Evolutionary conservation across 2,113 vertebrate species (phyloP).

Genomic region (Kryptolebias marmoratus): DNA sequence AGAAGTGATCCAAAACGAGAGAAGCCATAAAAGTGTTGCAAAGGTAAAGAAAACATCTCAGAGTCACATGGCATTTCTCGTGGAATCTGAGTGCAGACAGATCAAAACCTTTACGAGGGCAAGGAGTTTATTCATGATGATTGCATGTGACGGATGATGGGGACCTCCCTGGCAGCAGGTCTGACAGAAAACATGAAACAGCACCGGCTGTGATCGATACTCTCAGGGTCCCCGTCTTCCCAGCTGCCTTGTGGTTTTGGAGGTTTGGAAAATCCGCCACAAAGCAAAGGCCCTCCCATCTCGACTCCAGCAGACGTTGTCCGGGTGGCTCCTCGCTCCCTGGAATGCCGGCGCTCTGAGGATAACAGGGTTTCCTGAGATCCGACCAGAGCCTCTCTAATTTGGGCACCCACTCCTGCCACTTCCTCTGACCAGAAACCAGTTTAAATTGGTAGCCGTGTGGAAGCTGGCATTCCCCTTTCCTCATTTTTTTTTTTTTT

Average conservation of each 20-base stretch:
- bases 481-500: conserved; percentile 37
- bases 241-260: conserved; percentile 65
- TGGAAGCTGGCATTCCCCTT: conserved; percentile 73
- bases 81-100: conserved; percentile 23
- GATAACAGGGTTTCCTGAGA: conserved; percentile 74
- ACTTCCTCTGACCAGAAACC: conserved; percentile 80
- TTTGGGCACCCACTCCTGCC: conserved; percentile 76
- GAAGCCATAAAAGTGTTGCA: conserved; percentile 17
- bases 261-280: conserved; percentile 73
- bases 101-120: conserved; percentile 28
- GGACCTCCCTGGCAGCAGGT: conserved; percentile 62
- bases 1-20: not conserved
- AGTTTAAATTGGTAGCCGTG: conserved; percentile 71
- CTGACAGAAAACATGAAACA: conserved; percentile 68
- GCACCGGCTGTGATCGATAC: conserved; percentile 55
- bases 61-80: conserved; percentile 14
- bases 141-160: conserved; percentile 23
- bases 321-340: conserved; percentile 55
- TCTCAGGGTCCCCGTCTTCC: conserved; percentile 48
- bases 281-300: conserved; percentile 70
- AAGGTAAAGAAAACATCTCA: not conserved
- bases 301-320: conserved; percentile 64
- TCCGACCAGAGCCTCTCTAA: conserved; percentile 73
- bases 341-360: conserved; percentile 66
- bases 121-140: conserved; percentile 25